Percentiles rank a stretch among this genome's conserved stretches.
These are phyloP conservation scores for Bugula neritina DNA, from an alignment of 2,888 invertebrate genomes.

Conservation along the genomic window DNA sequence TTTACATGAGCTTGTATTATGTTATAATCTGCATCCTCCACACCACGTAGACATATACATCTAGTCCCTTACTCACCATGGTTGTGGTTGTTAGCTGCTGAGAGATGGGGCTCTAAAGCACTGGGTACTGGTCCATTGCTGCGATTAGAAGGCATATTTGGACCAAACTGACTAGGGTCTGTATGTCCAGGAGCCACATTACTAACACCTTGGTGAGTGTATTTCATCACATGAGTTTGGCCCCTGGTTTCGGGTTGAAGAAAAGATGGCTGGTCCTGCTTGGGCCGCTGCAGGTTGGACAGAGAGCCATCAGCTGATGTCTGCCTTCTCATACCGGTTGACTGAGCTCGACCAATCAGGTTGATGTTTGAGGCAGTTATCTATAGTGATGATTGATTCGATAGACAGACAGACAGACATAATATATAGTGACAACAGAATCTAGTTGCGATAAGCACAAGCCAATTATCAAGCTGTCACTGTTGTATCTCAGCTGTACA, in stretches of 20 bases:
- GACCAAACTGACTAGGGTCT: background rate
- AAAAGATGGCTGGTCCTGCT: slow-evolving; percentile 13
- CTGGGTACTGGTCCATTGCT: background rate
- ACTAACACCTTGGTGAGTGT: background rate
- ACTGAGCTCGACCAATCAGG: slow-evolving; percentile 13
- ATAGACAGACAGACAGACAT: too few relatives aligned
- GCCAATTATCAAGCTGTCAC: too few relatives aligned
- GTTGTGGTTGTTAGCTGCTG: background rate
- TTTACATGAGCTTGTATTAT: too few relatives aligned
- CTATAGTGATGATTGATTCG: background rate
- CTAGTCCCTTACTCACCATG: background rate
- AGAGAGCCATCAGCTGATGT: background rate
- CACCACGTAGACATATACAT: too few relatives aligned
- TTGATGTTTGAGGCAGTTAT: slow-evolving; percentile 21
- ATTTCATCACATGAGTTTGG: background rate
- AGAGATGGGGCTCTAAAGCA: background rate
- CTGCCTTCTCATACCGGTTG: background rate
- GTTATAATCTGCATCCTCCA: too few relatives aligned
- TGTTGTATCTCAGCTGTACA: too few relatives aligned
- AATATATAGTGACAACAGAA: too few relatives aligned
- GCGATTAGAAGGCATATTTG: background rate
- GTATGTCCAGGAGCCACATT: background rate
- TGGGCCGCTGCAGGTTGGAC: slow-evolving; percentile 9
- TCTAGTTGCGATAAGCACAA: too few relatives aligned
- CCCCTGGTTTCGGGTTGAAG: background rate